Evolutionary conservation across 2,113 vertebrate genomes (phyloP).

Genomic region (Cairina moschata): DNA sequence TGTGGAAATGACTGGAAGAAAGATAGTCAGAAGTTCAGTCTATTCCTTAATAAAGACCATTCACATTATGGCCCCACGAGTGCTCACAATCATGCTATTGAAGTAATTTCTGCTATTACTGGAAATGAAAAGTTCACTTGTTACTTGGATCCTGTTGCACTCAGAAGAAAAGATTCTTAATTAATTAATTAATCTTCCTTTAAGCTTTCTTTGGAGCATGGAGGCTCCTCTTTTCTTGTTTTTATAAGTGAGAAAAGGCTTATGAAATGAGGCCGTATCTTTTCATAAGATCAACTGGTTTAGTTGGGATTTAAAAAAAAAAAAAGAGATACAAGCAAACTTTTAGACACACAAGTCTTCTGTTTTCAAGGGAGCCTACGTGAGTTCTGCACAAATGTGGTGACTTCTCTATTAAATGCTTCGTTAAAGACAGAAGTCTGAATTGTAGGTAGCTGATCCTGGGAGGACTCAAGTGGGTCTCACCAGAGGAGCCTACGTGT

Average conservation of each 20-base stretch:
- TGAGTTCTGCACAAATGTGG: not conserved
- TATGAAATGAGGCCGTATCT: not conserved
- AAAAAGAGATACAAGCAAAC: not conserved
- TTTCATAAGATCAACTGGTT: not conserved
- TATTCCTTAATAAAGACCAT: conserved; percentile 66
- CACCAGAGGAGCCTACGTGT: not conserved
- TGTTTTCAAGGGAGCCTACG: not conserved
- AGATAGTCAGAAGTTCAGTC: conserved; percentile 65
- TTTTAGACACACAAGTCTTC: not conserved
- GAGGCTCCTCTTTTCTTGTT: conserved; percentile 1
- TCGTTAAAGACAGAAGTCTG: not conserved
- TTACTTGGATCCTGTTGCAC: conserved; percentile 64
- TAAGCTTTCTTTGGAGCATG: not conserved
- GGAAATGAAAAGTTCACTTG: conserved; percentile 72
- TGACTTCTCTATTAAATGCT: not conserved
- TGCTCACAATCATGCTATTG: conserved; percentile 70
- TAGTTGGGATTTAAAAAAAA: not conserved
- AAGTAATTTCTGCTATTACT: conserved; percentile 68
- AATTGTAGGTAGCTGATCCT: not conserved
- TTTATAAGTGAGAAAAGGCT: not conserved
- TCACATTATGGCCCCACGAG: conserved; percentile 59
- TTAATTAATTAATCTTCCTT: conserved; percentile 65
- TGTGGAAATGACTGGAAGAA: conserved; percentile 65
- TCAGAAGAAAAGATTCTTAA: conserved; percentile 60
- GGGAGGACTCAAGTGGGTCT: not conserved